A percentile compares a stretch with the other conserved stretches of the same genome.
phyloP scores from a whole-genome alignment of 2,888 invertebrate genomes.

The Cephalotes varians region DNA sequence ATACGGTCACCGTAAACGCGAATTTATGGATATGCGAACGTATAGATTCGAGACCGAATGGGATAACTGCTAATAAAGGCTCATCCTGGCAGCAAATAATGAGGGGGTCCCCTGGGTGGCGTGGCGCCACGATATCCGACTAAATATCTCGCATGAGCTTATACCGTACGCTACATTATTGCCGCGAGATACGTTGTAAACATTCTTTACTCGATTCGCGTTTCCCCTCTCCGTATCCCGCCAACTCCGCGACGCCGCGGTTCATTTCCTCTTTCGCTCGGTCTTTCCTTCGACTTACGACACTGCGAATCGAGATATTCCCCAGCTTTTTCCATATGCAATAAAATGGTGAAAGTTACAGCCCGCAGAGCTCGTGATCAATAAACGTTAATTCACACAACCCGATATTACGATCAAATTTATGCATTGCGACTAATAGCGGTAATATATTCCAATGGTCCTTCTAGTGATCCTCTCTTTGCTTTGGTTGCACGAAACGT shows the following conservation, averaged over 20 bases:
- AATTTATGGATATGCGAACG: constrained; percentile 85
- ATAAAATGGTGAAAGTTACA: constrained; percentile 45
- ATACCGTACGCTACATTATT: constrained; percentile 81
- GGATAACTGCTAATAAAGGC: constrained; percentile 85
- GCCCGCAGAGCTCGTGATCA: constrained; percentile 39
- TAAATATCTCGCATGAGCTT: constrained; percentile 81
- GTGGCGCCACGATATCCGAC: constrained; percentile 82
- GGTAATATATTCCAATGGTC: constrained; percentile 20
- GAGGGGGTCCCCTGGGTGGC: constrained; percentile 84
- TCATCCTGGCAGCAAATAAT: constrained; percentile 84
- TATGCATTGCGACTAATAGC: constrained; percentile 52
- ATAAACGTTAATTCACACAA: constrained; percentile 49
- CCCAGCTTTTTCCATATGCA: constrained; percentile 54
- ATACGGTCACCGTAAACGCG: constrained; percentile 83
- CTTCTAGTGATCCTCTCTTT: not conserved
- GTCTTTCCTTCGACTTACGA: constrained; percentile 55
- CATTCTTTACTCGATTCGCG: constrained; percentile 61
- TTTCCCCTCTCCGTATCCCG: constrained; percentile 2
- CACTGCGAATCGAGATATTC: constrained; percentile 46
- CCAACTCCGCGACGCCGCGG: constrained; percentile 23
- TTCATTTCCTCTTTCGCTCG: constrained; percentile 55
- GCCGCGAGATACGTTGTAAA: constrained; percentile 81
- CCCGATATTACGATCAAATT: constrained; percentile 54
- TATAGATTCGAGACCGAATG: constrained; percentile 85
- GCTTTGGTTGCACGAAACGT: not conserved